Conservation (phyloP, 2,888 invertebrate genomes). For the Merodon equestris region DNA sequence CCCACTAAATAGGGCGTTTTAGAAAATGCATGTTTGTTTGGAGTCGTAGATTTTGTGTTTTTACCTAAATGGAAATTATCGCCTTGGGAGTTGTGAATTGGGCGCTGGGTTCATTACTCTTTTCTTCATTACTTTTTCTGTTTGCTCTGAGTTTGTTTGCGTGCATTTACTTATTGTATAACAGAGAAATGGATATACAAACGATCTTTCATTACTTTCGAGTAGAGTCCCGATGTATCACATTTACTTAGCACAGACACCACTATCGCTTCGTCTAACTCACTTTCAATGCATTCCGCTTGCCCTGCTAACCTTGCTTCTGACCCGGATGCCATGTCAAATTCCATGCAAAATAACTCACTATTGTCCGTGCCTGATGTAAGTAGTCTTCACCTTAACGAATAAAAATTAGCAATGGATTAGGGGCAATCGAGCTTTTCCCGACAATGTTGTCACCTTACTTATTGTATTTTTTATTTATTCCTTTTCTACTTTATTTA, state of each 20-base stretch:
- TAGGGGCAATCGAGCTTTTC: too few relatives aligned
- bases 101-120: too few relatives aligned
- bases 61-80: too few relatives aligned
- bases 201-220: slow-evolving; percentile 59
- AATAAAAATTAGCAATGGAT: background rate
- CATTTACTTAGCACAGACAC: slow-evolving; percentile 60
- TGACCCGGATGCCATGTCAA: slow-evolving; percentile 51
- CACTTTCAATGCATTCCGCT: slow-evolving; percentile 60
- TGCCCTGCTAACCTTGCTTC: slow-evolving; percentile 45
- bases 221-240: slow-evolving; percentile 63
- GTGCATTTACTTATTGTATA: background rate
- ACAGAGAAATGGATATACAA: slow-evolving; percentile 18
- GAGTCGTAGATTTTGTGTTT: background rate
- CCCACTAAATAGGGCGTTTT: background rate
- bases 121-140: background rate
- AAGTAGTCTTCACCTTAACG: slow-evolving; percentile 46
- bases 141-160: slow-evolving; percentile 1
- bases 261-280: slow-evolving; percentile 60
- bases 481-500: slow-evolving; percentile 78
- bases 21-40: slow-evolving; percentile 5
- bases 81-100: background rate
- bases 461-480: background rate
- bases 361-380: slow-evolving; percentile 57
- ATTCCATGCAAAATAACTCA: slow-evolving; percentile 50
- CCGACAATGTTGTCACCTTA: too few relatives aligned